Percentiles rank a stretch among this genome's conserved stretches.
phyloP scores from a whole-genome alignment of 1,140 invertebrate genomes.

The Lucilia cuprina region DNA sequence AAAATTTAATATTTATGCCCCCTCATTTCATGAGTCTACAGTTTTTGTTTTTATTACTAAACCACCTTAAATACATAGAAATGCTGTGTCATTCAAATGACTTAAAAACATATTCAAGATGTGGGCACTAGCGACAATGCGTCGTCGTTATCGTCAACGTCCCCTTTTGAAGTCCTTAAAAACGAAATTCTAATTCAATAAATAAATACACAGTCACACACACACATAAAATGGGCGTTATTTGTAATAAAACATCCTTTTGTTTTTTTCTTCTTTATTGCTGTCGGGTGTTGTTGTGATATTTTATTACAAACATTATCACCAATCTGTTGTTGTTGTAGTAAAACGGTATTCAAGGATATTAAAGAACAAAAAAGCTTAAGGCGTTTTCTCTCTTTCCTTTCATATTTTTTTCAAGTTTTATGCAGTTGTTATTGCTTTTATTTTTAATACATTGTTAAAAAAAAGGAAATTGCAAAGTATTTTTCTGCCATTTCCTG shows the following conservation, averaged over 20 bases:
- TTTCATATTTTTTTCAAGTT: not conserved
- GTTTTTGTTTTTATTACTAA: not conserved
- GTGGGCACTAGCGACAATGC: not conserved
- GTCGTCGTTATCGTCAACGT: too few relatives aligned
- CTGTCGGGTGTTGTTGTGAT: not conserved
- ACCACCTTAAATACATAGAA: not conserved
- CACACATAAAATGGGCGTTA: not conserved
- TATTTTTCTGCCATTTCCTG: slow-evolving; percentile 9
- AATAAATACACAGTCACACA: not conserved
- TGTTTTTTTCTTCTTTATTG: not conserved
- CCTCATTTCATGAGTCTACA: not conserved
- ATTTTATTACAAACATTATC: not conserved
- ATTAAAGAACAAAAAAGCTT: not conserved
- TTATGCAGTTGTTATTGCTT: not conserved
- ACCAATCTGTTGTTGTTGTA: not conserved
- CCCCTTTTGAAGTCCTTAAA: not conserved
- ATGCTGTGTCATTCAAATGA: not conserved
- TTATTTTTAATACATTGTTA: not conserved
- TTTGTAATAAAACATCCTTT: not conserved
- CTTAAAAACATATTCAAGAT: not conserved
- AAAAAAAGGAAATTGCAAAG: not conserved
- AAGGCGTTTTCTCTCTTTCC: not conserved
- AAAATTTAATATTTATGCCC: not conserved
- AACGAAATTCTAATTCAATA: not conserved
- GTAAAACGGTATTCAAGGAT: not conserved